Evolutionary conservation across 1,140 invertebrate species (phyloP).

Genomic region (Penaeus japonicus): DNA sequence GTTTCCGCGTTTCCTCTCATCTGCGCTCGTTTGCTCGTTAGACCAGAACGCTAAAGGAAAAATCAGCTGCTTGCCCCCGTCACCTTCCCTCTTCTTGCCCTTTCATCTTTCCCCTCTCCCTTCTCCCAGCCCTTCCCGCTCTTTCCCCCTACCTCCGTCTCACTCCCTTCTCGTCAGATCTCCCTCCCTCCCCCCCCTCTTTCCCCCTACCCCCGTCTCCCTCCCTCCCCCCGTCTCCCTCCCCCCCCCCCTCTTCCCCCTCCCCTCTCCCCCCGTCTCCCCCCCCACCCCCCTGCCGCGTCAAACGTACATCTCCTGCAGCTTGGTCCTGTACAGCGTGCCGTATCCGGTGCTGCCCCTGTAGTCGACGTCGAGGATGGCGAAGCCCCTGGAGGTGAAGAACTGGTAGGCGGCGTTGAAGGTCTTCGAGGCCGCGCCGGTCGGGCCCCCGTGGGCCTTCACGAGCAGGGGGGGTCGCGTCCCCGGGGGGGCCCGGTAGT

Average conservation of each 20-base stretch:
- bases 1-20: no score
- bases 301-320: constrained; percentile 9
- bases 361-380: constrained; percentile 42
- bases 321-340: constrained; percentile 42
- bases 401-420: constrained; percentile 29
- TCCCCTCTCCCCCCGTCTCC: neutral
- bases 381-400: constrained; percentile 43
- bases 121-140: no score
- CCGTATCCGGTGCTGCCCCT: constrained; percentile 44
- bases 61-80: no score
- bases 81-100: no score
- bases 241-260: neutral
- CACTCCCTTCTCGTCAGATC: no score
- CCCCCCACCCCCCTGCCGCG: neutral
- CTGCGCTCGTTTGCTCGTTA: no score
- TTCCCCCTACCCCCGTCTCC: neutral
- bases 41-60: no score
- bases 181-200: no score
- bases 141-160: no score
- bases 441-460: constrained; percentile 36
- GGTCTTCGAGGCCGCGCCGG: constrained; percentile 11
- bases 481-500: constrained; percentile 22
- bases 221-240: neutral
- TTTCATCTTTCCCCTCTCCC: no score
- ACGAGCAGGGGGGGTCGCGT: constrained; percentile 31